Percentiles rank a stretch among this genome's conserved stretches.
Conservation (phyloP, 2,113 vertebrate genomes). For the Vulpes vulpes region DNA sequence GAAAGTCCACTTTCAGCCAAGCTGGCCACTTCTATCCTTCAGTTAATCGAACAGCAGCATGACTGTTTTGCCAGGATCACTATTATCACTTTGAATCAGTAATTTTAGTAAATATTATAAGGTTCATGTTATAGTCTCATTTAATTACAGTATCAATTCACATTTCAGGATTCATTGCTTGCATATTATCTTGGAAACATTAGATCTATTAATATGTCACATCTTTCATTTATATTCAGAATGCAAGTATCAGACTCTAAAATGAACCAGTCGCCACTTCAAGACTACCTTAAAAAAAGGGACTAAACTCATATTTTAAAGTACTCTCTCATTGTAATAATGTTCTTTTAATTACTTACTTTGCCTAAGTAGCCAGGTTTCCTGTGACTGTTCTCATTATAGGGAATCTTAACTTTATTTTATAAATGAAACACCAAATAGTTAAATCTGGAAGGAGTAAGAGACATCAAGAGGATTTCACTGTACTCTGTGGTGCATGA, state of each 20-base stretch:
- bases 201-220: background rate
- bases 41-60: background rate
- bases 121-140: background rate
- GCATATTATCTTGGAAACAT: conserved; percentile 21
- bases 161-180: conserved; percentile 15
- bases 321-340: conserved; percentile 38
- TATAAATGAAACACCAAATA: conserved; percentile 41
- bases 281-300: conserved; percentile 11
- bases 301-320: conserved; percentile 50
- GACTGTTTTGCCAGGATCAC: background rate
- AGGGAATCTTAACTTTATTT: conserved; percentile 48
- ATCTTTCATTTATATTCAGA: conserved; percentile 3
- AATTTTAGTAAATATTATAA: background rate
- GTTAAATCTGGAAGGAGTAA: background rate
- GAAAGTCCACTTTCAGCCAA: background rate
- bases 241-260: conserved; percentile 25
- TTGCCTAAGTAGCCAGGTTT: background rate
- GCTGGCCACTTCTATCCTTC: background rate
- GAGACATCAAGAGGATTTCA: conserved; percentile 40
- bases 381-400: background rate
- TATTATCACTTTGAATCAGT: background rate
- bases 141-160: conserved; percentile 51
- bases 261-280: background rate
- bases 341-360: conserved; percentile 8
- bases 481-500: conserved; percentile 29